Evolutionary conservation across 2,113 vertebrate genomes (phyloP).

Genomic region (Plectropomus leopardus): DNA sequence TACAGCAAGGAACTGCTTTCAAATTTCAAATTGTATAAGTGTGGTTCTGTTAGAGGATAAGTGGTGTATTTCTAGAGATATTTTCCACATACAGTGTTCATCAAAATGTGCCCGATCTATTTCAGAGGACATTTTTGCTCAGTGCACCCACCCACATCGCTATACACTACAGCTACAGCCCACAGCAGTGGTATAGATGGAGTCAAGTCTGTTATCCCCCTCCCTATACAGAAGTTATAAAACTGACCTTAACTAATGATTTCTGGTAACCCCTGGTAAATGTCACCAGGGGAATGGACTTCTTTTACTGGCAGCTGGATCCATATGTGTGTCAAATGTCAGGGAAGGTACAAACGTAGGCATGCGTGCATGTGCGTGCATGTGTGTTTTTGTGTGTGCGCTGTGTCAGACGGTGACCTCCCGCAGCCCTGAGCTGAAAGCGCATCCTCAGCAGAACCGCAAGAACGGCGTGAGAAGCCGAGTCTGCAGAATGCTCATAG

Average conservation of each 20-base stretch:
- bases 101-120: slow-evolving; percentile 45
- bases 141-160: slow-evolving; percentile 9
- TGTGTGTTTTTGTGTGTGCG: background rate
- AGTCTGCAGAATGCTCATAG: slow-evolving; percentile 77
- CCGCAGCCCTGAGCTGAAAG: slow-evolving; percentile 69
- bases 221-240: slow-evolving; percentile 53
- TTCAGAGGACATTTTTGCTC: slow-evolving; percentile 32
- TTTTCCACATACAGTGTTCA: slow-evolving; percentile 18
- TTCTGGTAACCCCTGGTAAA: slow-evolving; percentile 70
- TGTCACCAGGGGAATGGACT: slow-evolving; percentile 67
- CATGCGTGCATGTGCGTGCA: background rate
- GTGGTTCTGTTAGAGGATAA: slow-evolving; percentile 28
- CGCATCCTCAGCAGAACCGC: slow-evolving; percentile 78
- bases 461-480: slow-evolving; percentile 57
- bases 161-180: slow-evolving; percentile 7
- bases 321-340: slow-evolving; percentile 76
- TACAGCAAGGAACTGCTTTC: slow-evolving; percentile 27
- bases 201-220: slow-evolving; percentile 37
- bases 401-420: slow-evolving; percentile 78
- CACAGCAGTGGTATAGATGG: slow-evolving; percentile 13
- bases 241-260: slow-evolving; percentile 70
- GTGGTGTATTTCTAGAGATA: slow-evolving; percentile 12
- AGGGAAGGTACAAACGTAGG: slow-evolving; percentile 47
- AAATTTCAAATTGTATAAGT: slow-evolving; percentile 26
- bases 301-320: slow-evolving; percentile 55